A percentile compares a stretch with the other conserved stretches of the same genome.
These are phyloP conservation scores for Ochropacha duplaris DNA, from an alignment of 2,888 invertebrate species.

Conservation along the genomic window DNA sequence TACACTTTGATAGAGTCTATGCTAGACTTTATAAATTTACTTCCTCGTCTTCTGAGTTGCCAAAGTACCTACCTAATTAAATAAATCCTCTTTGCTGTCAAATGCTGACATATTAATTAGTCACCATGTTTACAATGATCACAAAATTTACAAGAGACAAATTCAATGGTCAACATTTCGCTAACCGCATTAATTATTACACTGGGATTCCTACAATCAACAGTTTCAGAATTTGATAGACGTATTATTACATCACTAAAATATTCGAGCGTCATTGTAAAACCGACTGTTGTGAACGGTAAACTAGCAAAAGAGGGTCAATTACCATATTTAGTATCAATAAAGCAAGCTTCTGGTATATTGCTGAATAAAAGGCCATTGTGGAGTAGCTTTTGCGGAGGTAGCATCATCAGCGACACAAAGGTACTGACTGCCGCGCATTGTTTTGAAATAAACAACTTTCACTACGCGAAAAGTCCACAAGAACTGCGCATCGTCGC, in stretches of 20 bases:
- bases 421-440: constrained; percentile 36
- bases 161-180: not conserved
- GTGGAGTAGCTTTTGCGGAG: constrained; percentile 28
- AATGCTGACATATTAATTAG: no score
- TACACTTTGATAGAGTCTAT: no score
- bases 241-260: constrained; percentile 29
- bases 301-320: constrained; percentile 17
- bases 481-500: constrained; percentile 19
- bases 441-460: constrained; percentile 32
- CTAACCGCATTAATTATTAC: not conserved
- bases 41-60: no score
- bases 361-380: constrained; percentile 2
- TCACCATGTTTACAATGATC: not conserved
- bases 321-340: constrained; percentile 32
- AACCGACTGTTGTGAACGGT: constrained; percentile 30
- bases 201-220: not conserved
- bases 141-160: not conserved
- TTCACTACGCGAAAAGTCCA: constrained; percentile 12
- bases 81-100: no score
- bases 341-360: constrained; percentile 15
- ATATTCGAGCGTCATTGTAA: constrained; percentile 25
- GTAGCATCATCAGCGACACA: constrained; percentile 19
- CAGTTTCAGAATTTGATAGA: constrained; percentile 8
- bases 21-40: no score
- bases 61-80: no score